Percentiles rank a stretch among this genome's conserved stretches.
These are phyloP conservation scores for Petrocephalus microphthalmus DNA, from an alignment of 2,113 vertebrate genomes.

Conservation along the genomic window DNA sequence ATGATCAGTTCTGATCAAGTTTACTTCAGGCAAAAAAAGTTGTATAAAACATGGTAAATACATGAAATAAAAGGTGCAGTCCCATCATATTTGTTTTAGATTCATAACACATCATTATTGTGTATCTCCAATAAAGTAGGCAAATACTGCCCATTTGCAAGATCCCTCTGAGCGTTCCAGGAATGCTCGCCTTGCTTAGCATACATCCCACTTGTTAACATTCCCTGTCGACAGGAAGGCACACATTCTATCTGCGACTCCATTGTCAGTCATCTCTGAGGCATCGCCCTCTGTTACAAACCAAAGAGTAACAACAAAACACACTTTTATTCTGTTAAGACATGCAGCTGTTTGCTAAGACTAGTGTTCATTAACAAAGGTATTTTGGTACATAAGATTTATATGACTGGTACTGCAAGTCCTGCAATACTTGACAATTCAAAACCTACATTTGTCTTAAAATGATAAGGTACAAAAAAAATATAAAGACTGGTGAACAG, in stretches of 20 bases:
- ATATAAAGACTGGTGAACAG: conserved; percentile 35
- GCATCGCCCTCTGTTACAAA: not conserved
- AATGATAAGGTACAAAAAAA: conserved; percentile 27
- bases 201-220: not conserved
- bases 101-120: not conserved
- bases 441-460: not conserved
- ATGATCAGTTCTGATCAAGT: not conserved
- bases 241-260: not conserved
- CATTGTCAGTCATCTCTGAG: too few species aligned
- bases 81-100: conserved; percentile 7
- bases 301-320: not conserved
- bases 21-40: not conserved
- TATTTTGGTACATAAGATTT: not conserved
- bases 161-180: not conserved
- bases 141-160: not conserved
- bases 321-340: not conserved
- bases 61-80: conserved; percentile 9
- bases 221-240: not conserved
- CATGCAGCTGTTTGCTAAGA: conserved; percentile 11
- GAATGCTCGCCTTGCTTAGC: not conserved
- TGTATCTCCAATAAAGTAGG: not conserved
- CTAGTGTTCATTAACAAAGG: not conserved
- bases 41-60: not conserved
- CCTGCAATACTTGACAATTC: not conserved
- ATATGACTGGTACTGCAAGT: not conserved